Evolutionary conservation across 2,113 vertebrate species (phyloP).

Genomic region (Myiozetetes cayanensis): DNA sequence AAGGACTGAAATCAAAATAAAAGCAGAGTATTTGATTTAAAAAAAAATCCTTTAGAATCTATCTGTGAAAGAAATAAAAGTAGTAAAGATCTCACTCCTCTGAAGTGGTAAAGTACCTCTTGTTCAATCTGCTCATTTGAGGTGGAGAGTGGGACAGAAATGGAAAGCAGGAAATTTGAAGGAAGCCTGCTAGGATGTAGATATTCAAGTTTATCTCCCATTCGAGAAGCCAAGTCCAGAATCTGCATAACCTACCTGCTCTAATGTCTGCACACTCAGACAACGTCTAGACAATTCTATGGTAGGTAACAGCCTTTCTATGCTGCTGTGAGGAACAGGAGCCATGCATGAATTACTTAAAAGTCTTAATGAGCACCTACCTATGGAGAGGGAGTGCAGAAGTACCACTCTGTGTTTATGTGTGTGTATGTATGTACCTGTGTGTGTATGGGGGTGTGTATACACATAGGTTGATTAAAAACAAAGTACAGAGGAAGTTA

Average conservation of each 20-base stretch:
- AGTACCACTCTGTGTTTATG: neutral
- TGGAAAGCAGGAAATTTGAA: neutral
- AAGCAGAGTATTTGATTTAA: neutral
- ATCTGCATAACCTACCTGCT: neutral
- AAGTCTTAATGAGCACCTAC: neutral
- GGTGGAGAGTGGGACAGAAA: neutral
- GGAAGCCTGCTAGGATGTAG: neutral
- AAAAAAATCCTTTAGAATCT: neutral
- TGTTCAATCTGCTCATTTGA: neutral
- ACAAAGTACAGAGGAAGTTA: neutral
- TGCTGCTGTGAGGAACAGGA: neutral
- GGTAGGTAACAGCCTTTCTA: neutral
- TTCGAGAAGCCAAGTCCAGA: neutral
- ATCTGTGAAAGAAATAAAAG: neutral
- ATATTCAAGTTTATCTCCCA: neutral
- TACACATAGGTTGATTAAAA: neutral
- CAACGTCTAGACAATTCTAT: neutral
- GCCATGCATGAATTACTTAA: neutral
- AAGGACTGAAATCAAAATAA: neutral
- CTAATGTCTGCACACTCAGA: neutral
- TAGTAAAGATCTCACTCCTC: neutral
- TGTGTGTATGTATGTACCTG: too few relatives aligned
- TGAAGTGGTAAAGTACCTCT: neutral
- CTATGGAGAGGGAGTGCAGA: neutral
- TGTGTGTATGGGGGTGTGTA: rapidly evolving